phyloP scores from a whole-genome alignment of 2,888 invertebrate genomes.

The Aricia artaxerxes region DNA sequence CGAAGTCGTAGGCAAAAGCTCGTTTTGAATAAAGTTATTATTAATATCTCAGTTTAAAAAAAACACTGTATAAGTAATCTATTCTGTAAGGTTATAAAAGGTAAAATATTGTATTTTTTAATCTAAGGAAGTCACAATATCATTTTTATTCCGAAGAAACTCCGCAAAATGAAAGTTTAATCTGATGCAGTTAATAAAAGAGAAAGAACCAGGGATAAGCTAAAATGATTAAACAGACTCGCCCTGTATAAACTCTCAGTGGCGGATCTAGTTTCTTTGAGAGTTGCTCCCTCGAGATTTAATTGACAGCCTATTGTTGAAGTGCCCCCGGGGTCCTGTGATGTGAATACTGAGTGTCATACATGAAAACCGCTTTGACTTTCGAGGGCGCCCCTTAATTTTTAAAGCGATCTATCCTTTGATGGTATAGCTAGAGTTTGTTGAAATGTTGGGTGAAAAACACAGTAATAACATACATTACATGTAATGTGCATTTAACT shows the following conservation, averaged over 20 bases:
- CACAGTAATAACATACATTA: too few species aligned
- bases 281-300: constrained; percentile 5
- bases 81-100: neutral
- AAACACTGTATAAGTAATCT: too few species aligned
- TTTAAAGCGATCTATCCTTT: neutral
- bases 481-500: too few species aligned
- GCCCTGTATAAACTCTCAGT: constrained; percentile 6
- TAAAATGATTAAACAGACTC: neutral
- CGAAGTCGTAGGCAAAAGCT: too few species aligned
- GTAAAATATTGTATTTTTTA: neutral
- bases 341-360: neutral
- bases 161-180: neutral
- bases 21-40: too few species aligned
- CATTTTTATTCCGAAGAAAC: neutral
- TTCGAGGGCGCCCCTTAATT: neutral
- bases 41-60: too few species aligned
- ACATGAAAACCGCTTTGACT: constrained; percentile 1
- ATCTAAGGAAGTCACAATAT: neutral
- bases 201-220: neutral
- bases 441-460: neutral
- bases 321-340: constrained; percentile 3
- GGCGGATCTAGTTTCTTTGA: constrained; percentile 14
- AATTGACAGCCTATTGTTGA: constrained; percentile 14
- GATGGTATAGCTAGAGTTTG: neutral
- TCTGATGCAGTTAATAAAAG: neutral